A percentile compares a stretch with the other conserved stretches of the same genome.
phyloP scores from a whole-genome alignment of 1,140 invertebrate species.

The Sycophaga agraensis region DNA sequence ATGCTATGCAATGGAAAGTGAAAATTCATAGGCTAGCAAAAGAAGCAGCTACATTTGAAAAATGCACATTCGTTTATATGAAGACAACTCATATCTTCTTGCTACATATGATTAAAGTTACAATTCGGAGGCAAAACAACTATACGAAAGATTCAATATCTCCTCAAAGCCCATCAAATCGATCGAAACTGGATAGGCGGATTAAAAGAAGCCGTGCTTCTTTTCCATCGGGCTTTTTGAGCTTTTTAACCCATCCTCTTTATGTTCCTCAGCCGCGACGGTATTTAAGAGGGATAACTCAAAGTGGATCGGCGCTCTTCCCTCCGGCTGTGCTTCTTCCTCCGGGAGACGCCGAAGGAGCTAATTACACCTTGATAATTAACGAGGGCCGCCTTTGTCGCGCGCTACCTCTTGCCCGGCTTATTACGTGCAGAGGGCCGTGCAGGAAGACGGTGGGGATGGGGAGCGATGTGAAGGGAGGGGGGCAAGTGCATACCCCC shows the following conservation, averaged over 20 bases:
- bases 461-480: no score
- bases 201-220: background rate
- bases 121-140: no score
- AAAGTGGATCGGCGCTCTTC: slow-evolving; percentile 18
- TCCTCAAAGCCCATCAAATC: no score
- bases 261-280: background rate
- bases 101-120: no score
- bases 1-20: no score
- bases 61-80: no score
- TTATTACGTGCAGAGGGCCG: background rate
- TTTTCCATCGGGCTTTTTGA: background rate
- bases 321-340: background rate
- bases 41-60: no score
- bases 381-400: slow-evolving; percentile 31
- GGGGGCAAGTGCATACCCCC: no score
- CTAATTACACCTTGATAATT: slow-evolving; percentile 46
- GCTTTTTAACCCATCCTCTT: background rate
- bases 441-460: no score
- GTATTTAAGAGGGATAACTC: slow-evolving; percentile 27
- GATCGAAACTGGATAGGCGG: background rate
- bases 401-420: background rate
- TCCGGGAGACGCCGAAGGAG: slow-evolving; percentile 1
- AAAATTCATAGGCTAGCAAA: no score
- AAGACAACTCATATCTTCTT: no score
- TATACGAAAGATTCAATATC: no score